A percentile compares a stretch with the other conserved stretches of the same genome.
Conservation (phyloP, 2,888 invertebrate genomes). For the Nycteola revayana region DNA sequence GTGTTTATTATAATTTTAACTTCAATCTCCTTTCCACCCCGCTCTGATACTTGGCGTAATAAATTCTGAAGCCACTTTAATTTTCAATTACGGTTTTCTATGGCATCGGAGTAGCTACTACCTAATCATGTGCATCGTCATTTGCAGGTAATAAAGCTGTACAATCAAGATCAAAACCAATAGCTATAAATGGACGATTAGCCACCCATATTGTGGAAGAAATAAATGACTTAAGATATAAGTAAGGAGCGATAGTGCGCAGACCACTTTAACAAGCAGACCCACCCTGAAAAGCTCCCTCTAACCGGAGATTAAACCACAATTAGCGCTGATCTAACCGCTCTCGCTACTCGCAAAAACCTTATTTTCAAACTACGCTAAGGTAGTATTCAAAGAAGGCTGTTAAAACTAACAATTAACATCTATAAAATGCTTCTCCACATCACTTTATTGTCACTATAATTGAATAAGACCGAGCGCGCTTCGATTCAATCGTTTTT, state of each 20-base stretch:
- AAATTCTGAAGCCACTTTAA: conserved; percentile 31
- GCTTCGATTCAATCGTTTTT: conserved; percentile 36
- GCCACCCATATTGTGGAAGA: conserved; percentile 54
- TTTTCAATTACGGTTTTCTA: conserved; percentile 41
- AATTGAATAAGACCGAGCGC: conserved; percentile 45
- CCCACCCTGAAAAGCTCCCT: conserved; percentile 5
- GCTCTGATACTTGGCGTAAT: conserved; percentile 21
- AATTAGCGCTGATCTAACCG: conserved; percentile 11
- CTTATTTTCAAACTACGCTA: too few relatives aligned
- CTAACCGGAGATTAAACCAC: neutral
- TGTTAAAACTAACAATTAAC: conserved; percentile 71
- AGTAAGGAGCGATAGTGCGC: conserved; percentile 3
- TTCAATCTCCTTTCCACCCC: conserved; percentile 12
- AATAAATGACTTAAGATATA: conserved; percentile 45
- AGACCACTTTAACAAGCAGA: neutral
- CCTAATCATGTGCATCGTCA: conserved; percentile 33
- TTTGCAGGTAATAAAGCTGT: conserved; percentile 39
- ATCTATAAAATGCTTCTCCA: conserved; percentile 60
- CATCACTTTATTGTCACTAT: conserved; percentile 50
- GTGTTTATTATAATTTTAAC: too few relatives aligned
- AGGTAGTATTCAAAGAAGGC: conserved; percentile 37
- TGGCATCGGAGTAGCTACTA: conserved; percentile 21
- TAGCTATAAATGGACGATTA: conserved; percentile 62
- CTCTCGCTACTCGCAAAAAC: neutral
- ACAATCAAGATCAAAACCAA: conserved; percentile 53